Percentiles rank a stretch among this genome's conserved stretches.
Conservation (phyloP, 2,888 invertebrate genomes). For the Agriotes lineatus region DNA sequence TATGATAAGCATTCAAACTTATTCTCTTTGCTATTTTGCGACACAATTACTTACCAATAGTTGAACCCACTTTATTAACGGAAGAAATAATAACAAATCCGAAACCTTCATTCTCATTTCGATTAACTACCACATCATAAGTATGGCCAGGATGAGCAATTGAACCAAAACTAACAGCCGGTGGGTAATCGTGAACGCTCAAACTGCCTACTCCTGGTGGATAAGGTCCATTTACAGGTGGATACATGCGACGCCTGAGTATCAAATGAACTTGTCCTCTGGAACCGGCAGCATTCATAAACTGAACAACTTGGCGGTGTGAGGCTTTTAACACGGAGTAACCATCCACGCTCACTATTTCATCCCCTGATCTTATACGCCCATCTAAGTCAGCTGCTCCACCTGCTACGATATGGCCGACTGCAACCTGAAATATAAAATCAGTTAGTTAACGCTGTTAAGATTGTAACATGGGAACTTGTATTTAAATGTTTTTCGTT, state of each 20-base stretch:
- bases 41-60: slow-evolving; percentile 81
- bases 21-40: background rate
- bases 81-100: slow-evolving; percentile 99
- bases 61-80: slow-evolving; percentile 88
- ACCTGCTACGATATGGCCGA: slow-evolving; percentile 96
- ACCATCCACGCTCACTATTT: slow-evolving; percentile 94
- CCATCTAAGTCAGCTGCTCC: slow-evolving; percentile 95
- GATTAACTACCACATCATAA: slow-evolving; percentile 91
- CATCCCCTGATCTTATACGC: slow-evolving; percentile 90
- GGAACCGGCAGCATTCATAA: slow-evolving; percentile 90
- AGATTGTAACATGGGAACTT: too few relatives aligned
- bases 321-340: slow-evolving; percentile 77
- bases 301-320: slow-evolving; percentile 92
- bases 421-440: slow-evolving; percentile 88
- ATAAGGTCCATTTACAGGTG: slow-evolving; percentile 41
- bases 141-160: slow-evolving; percentile 65
- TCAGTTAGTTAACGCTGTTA: too few relatives aligned
- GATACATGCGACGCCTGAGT: slow-evolving; percentile 69
- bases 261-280: slow-evolving; percentile 89
- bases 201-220: slow-evolving; percentile 21
- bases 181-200: slow-evolving; percentile 45
- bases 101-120: slow-evolving; percentile 95
- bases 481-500: too few relatives aligned
- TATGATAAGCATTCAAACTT: background rate
- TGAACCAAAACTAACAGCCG: slow-evolving; percentile 31